Evolutionary conservation across 2,888 invertebrate species (phyloP), one percentile per base, ranked within the genome.

Genomic region (Hypercompe scribonia): DNA sequence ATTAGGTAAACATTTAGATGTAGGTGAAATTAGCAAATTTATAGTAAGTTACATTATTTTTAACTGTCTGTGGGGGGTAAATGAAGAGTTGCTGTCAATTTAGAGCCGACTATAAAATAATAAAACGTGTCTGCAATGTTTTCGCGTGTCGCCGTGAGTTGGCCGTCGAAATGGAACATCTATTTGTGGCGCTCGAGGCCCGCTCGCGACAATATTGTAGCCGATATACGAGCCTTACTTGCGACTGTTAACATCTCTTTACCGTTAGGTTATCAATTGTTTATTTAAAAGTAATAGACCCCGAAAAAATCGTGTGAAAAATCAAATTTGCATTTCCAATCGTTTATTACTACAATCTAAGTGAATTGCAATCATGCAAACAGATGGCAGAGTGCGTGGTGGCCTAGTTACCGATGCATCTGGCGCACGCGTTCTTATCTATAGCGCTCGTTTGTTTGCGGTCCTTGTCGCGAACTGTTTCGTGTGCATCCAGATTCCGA

Each of bases 111-210:
- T 89, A 90, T 91, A 90, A 90, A 90, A 89, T 90, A 89, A 84
- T 81, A 78, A 88, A 91, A 91, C 88, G 87, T 89, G 89, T 91
- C 91, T 90, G 91, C 89, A 91, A 91, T 92, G 92, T 93, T 93
- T 94, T 94, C 88, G 93, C 91, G 91, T 91, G 91, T 91, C 93
- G 90, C 90, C 88, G 91, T 90, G 92, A 91, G 93, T 89, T 90
- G 93, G 92, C 91, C 89, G 93, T 92, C 90, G 93, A 95, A 94
- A 91, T 95, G 93, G 95, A 93, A 88, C 94, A 90, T 93, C 95
- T 95, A 95, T 95, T 95, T 95, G 93, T 90, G 91, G 92, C 90
- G 89, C 88, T 87, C 93, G 94, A 94, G 95, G 94, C 95, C 94
- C 94, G 95, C 90, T 88, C 92, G 92, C 92, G 95, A 94, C 94